A percentile compares a stretch with the other conserved stretches of the same genome.
Conservation (phyloP, 1,140 invertebrate species). For the Drosophila pseudoananassae region DNA sequence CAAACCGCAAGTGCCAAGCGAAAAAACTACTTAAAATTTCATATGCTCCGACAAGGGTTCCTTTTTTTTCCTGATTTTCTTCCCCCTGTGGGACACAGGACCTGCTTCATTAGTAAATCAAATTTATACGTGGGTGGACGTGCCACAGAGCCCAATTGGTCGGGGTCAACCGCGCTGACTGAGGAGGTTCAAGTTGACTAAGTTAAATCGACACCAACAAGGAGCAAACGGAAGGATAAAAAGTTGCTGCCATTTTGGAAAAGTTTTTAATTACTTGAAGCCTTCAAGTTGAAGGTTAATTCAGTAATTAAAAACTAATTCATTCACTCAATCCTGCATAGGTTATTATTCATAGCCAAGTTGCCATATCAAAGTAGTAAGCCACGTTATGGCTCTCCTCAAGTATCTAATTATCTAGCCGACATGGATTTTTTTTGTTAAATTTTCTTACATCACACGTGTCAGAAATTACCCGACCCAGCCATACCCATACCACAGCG, state of each 20-base stretch:
- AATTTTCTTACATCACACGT: constrained; percentile 55
- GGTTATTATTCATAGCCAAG: not conserved
- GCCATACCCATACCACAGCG: not conserved
- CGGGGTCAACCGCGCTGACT: constrained; percentile 52
- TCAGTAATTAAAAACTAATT: not conserved
- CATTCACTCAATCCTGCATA: too few species aligned
- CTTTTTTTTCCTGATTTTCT: not conserved
- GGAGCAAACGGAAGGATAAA: not conserved
- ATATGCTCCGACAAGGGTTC: constrained; percentile 38
- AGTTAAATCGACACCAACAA: constrained; percentile 31
- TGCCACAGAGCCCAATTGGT: constrained; percentile 1
- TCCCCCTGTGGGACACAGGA: not conserved
- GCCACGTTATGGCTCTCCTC: not conserved
- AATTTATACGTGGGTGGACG: constrained; percentile 56
- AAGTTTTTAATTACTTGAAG: not conserved
- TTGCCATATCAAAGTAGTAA: too few species aligned
- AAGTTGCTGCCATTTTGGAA: too few species aligned
- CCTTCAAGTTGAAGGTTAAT: not conserved
- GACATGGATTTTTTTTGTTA: constrained; percentile 6
- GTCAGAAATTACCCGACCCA: constrained; percentile 54
- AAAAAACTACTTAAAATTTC: constrained; percentile 76
- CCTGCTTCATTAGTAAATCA: constrained; percentile 72
- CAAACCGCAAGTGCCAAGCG: constrained; percentile 58
- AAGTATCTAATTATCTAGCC: not conserved
- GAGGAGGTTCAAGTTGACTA: constrained; percentile 38